These are phyloP conservation scores for Unio pictorum DNA, from an alignment of 2,888 invertebrate species.

Conservation along the genomic window DNA sequence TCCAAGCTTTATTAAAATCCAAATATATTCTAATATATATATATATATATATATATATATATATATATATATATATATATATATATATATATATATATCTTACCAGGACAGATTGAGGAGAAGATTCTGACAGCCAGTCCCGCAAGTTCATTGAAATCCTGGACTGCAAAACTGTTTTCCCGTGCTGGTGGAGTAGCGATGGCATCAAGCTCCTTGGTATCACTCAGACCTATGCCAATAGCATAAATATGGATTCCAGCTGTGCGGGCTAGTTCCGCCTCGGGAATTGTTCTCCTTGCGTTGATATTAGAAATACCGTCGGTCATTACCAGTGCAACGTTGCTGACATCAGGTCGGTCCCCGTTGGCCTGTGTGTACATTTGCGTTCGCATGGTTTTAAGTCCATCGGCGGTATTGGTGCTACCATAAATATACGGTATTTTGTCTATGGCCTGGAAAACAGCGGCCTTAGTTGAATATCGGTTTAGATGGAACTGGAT, in stretches of 20 bases:
- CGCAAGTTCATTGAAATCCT: slow-evolving; percentile 44
- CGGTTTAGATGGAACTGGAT: slow-evolving; percentile 39
- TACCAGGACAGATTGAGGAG: slow-evolving; percentile 37
- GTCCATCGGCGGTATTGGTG: slow-evolving; percentile 64
- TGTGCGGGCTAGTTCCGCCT: slow-evolving; percentile 37
- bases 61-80: too few species aligned
- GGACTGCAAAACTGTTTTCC: slow-evolving; percentile 44
- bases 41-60: too few species aligned
- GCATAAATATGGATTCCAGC: slow-evolving; percentile 33
- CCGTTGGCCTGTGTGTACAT: slow-evolving; percentile 56
- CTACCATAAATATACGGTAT: slow-evolving; percentile 57
- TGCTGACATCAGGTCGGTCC: slow-evolving; percentile 53
- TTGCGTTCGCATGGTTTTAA: slow-evolving; percentile 48
- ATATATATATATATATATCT: too few species aligned
- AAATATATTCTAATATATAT: too few species aligned
- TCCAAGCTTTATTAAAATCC: too few species aligned
- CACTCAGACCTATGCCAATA: slow-evolving; percentile 44
- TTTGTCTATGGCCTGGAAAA: slow-evolving; percentile 45
- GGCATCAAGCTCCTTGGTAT: slow-evolving; percentile 51
- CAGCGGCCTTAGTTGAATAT: slow-evolving; percentile 36
- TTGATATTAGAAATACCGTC: slow-evolving; percentile 65
- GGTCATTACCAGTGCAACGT: slow-evolving; percentile 59
- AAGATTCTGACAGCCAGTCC: slow-evolving; percentile 42
- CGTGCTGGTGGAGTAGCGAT: slow-evolving; percentile 47
- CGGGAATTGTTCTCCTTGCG: slow-evolving; percentile 54